Conservation (phyloP, 2,888 invertebrate species). For the Agrotis puta region DNA sequence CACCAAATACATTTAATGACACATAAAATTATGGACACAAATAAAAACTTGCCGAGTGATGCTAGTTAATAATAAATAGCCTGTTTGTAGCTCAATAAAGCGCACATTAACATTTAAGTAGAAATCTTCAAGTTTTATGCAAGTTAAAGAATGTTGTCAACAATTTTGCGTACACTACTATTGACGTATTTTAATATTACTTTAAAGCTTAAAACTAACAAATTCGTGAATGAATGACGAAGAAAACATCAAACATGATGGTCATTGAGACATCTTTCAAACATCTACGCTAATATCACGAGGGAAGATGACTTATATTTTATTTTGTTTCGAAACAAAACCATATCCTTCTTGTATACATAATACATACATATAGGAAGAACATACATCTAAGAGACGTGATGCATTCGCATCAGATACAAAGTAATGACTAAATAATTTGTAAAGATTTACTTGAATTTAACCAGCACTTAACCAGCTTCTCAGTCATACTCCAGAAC, state of each 20-base stretch:
- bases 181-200: slow-evolving; percentile 69
- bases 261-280: slow-evolving; percentile 71
- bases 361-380: slow-evolving; percentile 55
- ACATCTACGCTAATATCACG: slow-evolving; percentile 88
- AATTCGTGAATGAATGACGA: slow-evolving; percentile 83
- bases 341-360: slow-evolving; percentile 53
- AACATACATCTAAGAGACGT: slow-evolving; percentile 39
- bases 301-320: slow-evolving; percentile 78
- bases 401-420: slow-evolving; percentile 52
- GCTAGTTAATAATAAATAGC: slow-evolving; percentile 29
- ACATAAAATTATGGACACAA: slow-evolving; percentile 12
- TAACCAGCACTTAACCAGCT: slow-evolving; percentile 69
- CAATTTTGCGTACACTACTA: slow-evolving; percentile 50
- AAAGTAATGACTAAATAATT: slow-evolving; percentile 56
- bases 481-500: slow-evolving; percentile 95
- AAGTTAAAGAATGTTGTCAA: slow-evolving; percentile 40
- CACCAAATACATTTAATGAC: slow-evolving; percentile 45
- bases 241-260: slow-evolving; percentile 75
- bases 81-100: slow-evolving; percentile 72
- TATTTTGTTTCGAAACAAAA: slow-evolving; percentile 66
- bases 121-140: slow-evolving; percentile 56
- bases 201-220: slow-evolving; percentile 86
- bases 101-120: slow-evolving; percentile 56
- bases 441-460: slow-evolving; percentile 27
- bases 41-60: slow-evolving; percentile 34